Evolutionary conservation across 2,797 vertebrate species (phyloP).

Genomic region (Rhinoraja longicauda): DNA sequence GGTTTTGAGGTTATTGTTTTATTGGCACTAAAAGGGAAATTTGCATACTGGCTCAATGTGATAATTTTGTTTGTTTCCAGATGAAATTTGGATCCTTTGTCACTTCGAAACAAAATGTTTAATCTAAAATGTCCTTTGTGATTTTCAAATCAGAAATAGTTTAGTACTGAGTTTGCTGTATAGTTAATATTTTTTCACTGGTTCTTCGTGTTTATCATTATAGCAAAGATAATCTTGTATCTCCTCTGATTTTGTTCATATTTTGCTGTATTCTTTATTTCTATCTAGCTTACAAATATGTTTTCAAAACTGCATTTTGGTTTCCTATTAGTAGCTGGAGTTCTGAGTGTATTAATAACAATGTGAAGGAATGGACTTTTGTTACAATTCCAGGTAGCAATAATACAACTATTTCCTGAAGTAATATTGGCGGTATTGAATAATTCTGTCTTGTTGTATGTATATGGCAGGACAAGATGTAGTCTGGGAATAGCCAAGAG

Average conservation of each 20-base stretch:
- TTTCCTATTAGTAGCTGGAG: neutral
- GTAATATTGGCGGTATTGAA: neutral
- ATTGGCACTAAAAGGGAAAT: neutral
- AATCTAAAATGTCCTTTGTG: neutral
- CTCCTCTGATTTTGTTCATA: neutral
- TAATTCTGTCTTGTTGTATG: neutral
- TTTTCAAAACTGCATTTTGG: neutral
- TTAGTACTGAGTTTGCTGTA: neutral
- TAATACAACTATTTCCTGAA: neutral
- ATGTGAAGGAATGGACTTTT: neutral
- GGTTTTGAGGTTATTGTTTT: neutral
- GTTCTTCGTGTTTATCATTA: neutral
- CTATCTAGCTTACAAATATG: neutral
- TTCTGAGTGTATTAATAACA: neutral
- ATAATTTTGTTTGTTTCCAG: neutral
- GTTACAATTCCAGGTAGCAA: neutral
- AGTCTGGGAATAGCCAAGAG: neutral
- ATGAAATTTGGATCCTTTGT: neutral
- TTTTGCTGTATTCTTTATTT: conserved; percentile 2
- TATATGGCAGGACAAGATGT: neutral
- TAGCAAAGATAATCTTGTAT: neutral
- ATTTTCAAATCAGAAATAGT: neutral
- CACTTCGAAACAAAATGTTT: neutral
- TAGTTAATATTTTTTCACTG: neutral
- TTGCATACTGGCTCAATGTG: neutral